Evolutionary conservation across 2,888 invertebrate species (phyloP), one percentile per base, ranked within the genome.

Genomic region (Temnothorax rugatulus): DNA sequence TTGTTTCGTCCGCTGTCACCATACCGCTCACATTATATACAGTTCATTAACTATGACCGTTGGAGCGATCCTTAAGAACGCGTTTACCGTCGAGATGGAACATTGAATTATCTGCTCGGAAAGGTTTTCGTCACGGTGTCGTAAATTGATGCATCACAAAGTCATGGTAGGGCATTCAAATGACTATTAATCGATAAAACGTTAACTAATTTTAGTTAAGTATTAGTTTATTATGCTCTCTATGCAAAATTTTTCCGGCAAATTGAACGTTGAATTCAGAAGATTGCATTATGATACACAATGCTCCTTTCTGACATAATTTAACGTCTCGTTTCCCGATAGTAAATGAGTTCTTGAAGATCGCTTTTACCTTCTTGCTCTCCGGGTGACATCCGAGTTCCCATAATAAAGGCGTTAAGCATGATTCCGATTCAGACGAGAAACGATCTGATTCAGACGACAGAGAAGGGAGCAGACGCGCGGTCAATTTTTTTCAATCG

Each of bases 351-450:
- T 57, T 59, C 38, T 73, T 59, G 3, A 71, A 34, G 73, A 73
- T 73, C 34, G 34, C 44, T 38, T 59, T 8, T 2, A 25, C 25
- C 2, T 34, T 79, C 50, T 69, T n/a, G 5, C 41, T 77, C 54
- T 54, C 13, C 54, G 69, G 63, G n/a, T 15, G 15, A 54, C 25
- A 34, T 68, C 9, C 52, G 44, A 34, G 44, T 52, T 76, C n/a
- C 75, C 54, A 73, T 83, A 66, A 82, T 82, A 71, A 82, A 50
- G 8, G 2, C 47, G 34, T 88, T 54, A 69, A 76, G 79, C 73
- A 69, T 38, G 52, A 84, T 83, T 83, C 82, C 83, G 88, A 89
- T 87, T 90, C 89, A 90, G 90, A 91, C 91, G 89, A 89, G 88
- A 91, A 90, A 90, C 47, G 61, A 68, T 83, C 71, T 64, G 52